Percentiles rank a stretch among this genome's conserved stretches.
Evolutionary conservation across 2,888 invertebrate species (phyloP).

Genomic region (Acanthosoma haemorrhoidale): DNA sequence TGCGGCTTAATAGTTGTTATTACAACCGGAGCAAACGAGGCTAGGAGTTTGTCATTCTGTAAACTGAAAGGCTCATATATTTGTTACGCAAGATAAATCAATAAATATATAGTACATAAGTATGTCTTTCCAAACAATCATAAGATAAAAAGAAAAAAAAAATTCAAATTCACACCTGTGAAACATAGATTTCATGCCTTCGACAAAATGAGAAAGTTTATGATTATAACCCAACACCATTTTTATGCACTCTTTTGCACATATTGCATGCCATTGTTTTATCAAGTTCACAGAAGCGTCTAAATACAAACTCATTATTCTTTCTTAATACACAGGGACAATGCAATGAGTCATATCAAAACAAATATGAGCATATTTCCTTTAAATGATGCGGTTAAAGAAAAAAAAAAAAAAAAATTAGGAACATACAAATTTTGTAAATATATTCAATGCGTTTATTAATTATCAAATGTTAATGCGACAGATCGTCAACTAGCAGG

Average conservation of each 20-base stretch:
- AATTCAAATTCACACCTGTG: constrained; percentile 3
- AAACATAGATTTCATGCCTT: constrained; percentile 9
- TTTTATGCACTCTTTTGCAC: constrained; percentile 1
- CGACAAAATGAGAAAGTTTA: neutral
- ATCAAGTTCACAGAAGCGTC: constrained; percentile 1
- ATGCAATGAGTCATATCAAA: constrained; percentile 1
- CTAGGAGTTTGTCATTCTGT: too few relatives aligned
- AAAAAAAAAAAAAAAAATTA: too few relatives aligned
- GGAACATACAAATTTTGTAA: neutral
- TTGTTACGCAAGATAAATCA: too few relatives aligned
- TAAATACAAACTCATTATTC: neutral
- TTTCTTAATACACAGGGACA: constrained; percentile 10
- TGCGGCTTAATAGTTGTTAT: too few relatives aligned
- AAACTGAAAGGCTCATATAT: too few relatives aligned
- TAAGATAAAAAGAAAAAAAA: too few relatives aligned
- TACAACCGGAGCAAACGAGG: too few relatives aligned
- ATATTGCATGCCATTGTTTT: constrained; percentile 10
- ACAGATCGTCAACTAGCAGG: neutral
- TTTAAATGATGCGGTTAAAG: constrained; percentile 8
- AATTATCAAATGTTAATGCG: constrained; percentile 7
- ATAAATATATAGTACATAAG: too few relatives aligned
- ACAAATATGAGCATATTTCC: neutral
- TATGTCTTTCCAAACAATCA: too few relatives aligned
- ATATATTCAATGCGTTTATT: neutral
- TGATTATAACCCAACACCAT: constrained; percentile 11